Evolutionary conservation across 2,113 vertebrate species (phyloP).

Genomic region (Gambusia holbrooki): DNA sequence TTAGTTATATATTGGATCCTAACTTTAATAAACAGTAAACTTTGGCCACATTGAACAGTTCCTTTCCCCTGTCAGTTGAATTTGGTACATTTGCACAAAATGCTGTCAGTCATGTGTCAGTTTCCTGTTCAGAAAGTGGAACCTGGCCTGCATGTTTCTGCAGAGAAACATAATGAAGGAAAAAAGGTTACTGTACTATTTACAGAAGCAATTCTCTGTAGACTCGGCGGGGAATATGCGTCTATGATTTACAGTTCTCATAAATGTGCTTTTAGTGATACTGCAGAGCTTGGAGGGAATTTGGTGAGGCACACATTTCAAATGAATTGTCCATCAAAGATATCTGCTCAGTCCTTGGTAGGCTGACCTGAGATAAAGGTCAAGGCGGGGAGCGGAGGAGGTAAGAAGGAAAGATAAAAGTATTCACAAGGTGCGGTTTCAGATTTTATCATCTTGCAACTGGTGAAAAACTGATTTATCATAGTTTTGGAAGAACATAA

Average conservation of each 20-base stretch:
- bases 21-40: no score
- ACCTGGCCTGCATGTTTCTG: slow-evolving; percentile 44
- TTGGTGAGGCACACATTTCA: slow-evolving; percentile 36
- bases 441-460: not conserved
- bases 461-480: not conserved
- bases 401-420: slow-evolving; percentile 36
- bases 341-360: slow-evolving; percentile 41
- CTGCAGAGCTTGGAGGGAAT: slow-evolving; percentile 47
- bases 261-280: slow-evolving; percentile 61
- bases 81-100: not conserved
- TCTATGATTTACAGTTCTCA: slow-evolving; percentile 67
- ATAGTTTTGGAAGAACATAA: not conserved
- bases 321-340: slow-evolving; percentile 59
- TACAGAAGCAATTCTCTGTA: not conserved
- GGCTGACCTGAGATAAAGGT: slow-evolving; percentile 32
- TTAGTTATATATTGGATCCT: no score
- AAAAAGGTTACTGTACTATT: slow-evolving; percentile 33
- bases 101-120: slow-evolving; percentile 32
- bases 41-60: not conserved
- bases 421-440: not conserved
- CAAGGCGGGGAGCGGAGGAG: slow-evolving; percentile 11
- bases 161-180: slow-evolving; percentile 24
- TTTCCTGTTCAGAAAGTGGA: not conserved
- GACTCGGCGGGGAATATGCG: slow-evolving; percentile 35
- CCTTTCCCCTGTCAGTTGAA: not conserved